Evolutionary conservation across 2,888 invertebrate species (phyloP), one percentile per base, ranked within the genome.

Genomic region (Ephialtes manifestator): DNA sequence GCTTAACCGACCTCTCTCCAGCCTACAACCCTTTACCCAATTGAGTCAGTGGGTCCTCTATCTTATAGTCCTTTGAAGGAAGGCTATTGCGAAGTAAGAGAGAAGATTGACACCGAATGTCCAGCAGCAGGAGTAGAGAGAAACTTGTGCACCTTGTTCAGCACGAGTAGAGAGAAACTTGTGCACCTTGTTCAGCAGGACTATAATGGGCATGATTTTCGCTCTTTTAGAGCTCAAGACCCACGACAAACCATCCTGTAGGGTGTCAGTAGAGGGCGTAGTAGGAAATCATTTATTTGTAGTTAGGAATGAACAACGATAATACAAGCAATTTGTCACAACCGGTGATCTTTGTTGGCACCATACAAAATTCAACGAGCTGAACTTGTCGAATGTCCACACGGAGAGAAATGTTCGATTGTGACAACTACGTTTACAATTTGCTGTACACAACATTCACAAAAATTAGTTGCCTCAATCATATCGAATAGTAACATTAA

Each of bases 11-110:
- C 68, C 63, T n/a, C 76, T 18, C 53, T 77, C 83, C 76, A 18
- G 71, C 65, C 63, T 82, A 74, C 89, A 92, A 92, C 92, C 92
- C 92, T 91, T 92, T 85, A 90, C 84, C 39, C 67, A 80, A 87
- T 81, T 84, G 76, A 83, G 70, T 86, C 86, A 84, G 72, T 81
- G 60, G 75, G 48, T 63, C 53, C 71, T 84, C 70, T 3, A 35
- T 35, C 39, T 67, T 43, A 48, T 43, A 18, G 46, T 75, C 67
- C 78, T 81, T 77, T 78, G 81, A 79, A 72, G 53, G 39, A 39
- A 28, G 15, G 11, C 18, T 24, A n/a, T n/a, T 63, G 76, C 24
- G 60, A 31, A 18, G 65, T 39, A 35, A 58, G 39, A 11, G 18
- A 20, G 39, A 76, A 65, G 51, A 24, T 20, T 65, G 53, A 65